phyloP scores from a whole-genome alignment of 2,113 vertebrate genomes.

The Silurus glanis region DNA sequence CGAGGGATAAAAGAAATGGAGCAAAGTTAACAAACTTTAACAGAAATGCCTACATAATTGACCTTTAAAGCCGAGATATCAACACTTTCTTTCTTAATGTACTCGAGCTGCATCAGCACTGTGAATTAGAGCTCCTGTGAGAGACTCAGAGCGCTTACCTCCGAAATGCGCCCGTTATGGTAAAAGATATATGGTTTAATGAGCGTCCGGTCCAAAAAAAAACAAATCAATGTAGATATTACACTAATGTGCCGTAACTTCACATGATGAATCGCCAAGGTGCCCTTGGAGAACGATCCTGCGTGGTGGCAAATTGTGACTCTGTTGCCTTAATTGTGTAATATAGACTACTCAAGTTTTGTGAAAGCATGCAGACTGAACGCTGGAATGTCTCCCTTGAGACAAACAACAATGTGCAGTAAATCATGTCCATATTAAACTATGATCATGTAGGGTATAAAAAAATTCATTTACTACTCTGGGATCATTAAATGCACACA shows the following conservation, averaged over 20 bases:
- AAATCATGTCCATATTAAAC: slow-evolving; percentile 33
- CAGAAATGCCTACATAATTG: slow-evolving; percentile 15
- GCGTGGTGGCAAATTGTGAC: slow-evolving; percentile 38
- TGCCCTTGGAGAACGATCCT: slow-evolving; percentile 35
- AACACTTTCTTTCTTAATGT: slow-evolving; percentile 14
- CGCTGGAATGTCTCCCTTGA: slow-evolving; percentile 13
- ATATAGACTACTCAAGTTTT: slow-evolving; percentile 26
- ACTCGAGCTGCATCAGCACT: slow-evolving; percentile 24
- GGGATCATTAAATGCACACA: slow-evolving; percentile 22
- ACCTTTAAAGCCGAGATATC: slow-evolving; percentile 23
- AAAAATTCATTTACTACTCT: slow-evolving; percentile 18
- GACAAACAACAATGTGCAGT: neutral
- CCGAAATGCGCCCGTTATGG: slow-evolving; percentile 7
- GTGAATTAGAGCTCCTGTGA: slow-evolving; percentile 26
- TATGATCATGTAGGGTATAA: slow-evolving; percentile 6
- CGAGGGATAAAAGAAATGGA: neutral
- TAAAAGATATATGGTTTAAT: slow-evolving; percentile 44
- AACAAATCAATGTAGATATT: slow-evolving; percentile 49
- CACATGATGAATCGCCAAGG: slow-evolving; percentile 44
- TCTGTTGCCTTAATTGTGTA: slow-evolving; percentile 30
- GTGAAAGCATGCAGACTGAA: neutral
- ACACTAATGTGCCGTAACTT: slow-evolving; percentile 42
- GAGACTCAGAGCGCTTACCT: slow-evolving; percentile 17
- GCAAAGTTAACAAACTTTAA: slow-evolving; percentile 10
- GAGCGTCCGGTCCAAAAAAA: slow-evolving; percentile 25